A percentile compares a stretch with the other conserved stretches of the same genome.
phyloP scores from a whole-genome alignment of 1,140 invertebrate genomes.

The Scaptomyza hsui region DNA sequence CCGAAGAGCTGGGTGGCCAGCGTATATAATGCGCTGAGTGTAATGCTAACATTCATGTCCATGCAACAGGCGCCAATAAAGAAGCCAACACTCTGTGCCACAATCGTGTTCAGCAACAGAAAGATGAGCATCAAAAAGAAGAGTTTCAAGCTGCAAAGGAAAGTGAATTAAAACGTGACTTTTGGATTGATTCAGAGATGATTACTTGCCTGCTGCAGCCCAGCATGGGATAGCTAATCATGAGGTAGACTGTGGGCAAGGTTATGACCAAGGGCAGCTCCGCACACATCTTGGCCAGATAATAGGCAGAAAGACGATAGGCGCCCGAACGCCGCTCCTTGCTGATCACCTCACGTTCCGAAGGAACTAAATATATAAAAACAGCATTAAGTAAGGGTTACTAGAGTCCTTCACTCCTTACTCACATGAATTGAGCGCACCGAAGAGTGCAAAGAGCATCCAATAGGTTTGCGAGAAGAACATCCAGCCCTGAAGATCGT shows the following conservation, averaged over 20 bases:
- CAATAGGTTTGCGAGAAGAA: constrained; percentile 94
- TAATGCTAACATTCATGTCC: constrained; percentile 92
- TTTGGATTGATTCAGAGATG: neutral
- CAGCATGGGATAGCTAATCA: constrained; percentile 92
- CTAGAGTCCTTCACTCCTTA: neutral
- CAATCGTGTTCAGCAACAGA: constrained; percentile 90
- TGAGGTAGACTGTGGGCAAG: constrained; percentile 91
- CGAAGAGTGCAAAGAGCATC: constrained; percentile 94
- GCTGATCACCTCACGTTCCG: constrained; percentile 92
- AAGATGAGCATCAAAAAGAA: constrained; percentile 90
- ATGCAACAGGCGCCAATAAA: constrained; percentile 93
- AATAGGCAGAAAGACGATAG: constrained; percentile 93
- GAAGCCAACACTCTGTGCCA: constrained; percentile 93
- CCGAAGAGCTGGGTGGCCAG: constrained; percentile 92
- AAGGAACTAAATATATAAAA: constrained; percentile 87
- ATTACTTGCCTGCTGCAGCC: constrained; percentile 83
- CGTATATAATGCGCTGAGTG: constrained; percentile 91
- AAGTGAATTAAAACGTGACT: neutral
- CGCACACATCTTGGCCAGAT: constrained; percentile 93
- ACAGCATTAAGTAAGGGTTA: neutral
- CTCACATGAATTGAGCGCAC: constrained; percentile 89
- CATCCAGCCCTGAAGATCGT: constrained; percentile 94
- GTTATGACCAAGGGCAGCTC: constrained; percentile 92
- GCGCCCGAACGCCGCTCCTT: constrained; percentile 93
- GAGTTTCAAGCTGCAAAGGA: constrained; percentile 85